These are phyloP conservation scores for Anagyrus pseudococci DNA, from an alignment of 2,888 invertebrate species.

Conservation along the genomic window DNA sequence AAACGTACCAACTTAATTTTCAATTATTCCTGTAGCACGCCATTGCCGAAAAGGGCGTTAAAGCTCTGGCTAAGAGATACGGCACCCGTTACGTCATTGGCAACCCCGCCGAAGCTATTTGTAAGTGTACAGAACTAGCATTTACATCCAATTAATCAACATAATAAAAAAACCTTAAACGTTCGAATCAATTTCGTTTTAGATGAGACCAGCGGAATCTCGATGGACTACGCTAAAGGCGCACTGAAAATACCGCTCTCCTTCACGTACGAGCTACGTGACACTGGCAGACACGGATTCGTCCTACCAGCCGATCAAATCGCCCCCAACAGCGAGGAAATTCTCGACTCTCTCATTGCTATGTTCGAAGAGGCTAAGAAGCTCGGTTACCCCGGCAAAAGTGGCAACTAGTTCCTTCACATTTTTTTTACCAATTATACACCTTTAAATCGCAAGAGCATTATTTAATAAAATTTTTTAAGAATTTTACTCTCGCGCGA, in stretches of 20 bases:
- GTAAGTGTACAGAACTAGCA: slow-evolving; percentile 57
- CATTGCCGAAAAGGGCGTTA: slow-evolving; percentile 58
- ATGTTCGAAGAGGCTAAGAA: neutral
- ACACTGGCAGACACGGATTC: slow-evolving; percentile 71
- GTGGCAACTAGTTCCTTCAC: too few species aligned
- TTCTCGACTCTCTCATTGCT: slow-evolving; percentile 46
- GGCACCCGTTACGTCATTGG: slow-evolving; percentile 70
- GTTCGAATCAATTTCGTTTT: neutral
- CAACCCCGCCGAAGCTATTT: slow-evolving; percentile 66
- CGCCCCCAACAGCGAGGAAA: slow-evolving; percentile 70
- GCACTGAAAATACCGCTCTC: slow-evolving; percentile 23
- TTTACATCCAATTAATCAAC: neutral
- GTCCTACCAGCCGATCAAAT: slow-evolving; percentile 72
- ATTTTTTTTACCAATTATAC: too few species aligned
- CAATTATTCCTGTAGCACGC: slow-evolving; percentile 51
- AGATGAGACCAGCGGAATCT: slow-evolving; percentile 45
- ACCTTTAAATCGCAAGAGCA: too few species aligned
- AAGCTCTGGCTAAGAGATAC: slow-evolving; percentile 65
- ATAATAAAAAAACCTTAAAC: too few species aligned
- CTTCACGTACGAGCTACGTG: slow-evolving; percentile 74
- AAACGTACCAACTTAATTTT: neutral
- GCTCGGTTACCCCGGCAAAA: neutral
- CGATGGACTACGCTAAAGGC: slow-evolving; percentile 47
- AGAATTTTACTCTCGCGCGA: too few species aligned
- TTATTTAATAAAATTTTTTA: too few species aligned